These are phyloP conservation scores for Pammene fasciana DNA, from an alignment of 2,888 invertebrate species.

Conservation along the genomic window DNA sequence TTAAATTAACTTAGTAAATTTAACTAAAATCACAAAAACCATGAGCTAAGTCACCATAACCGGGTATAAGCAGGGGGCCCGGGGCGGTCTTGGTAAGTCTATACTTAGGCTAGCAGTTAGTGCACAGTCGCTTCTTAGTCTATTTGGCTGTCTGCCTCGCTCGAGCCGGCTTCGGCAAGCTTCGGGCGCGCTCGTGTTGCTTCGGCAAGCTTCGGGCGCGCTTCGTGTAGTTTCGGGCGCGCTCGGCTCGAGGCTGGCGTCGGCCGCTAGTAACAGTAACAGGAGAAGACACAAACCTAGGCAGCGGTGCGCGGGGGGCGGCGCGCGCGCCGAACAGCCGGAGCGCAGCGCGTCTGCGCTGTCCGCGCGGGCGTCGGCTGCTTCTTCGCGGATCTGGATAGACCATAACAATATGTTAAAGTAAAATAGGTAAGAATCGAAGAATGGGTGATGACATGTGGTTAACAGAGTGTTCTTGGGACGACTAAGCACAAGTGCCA, in stretches of 20 bases:
- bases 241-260: constrained; percentile 50
- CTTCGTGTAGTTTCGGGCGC: not conserved
- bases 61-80: constrained; percentile 66
- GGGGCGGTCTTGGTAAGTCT: constrained; percentile 61
- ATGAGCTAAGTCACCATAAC: constrained; percentile 52
- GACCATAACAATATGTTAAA: too few species aligned
- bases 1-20: constrained; percentile 61
- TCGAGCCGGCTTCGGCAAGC: not conserved
- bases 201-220: not conserved
- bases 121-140: constrained; percentile 69
- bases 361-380: constrained; percentile 49
- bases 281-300: constrained; percentile 81
- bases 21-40: constrained; percentile 77
- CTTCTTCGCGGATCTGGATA: constrained; percentile 68
- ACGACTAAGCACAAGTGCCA: too few species aligned
- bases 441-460: too few species aligned
- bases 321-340: constrained; percentile 68
- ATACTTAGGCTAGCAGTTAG: constrained; percentile 73
- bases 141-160: constrained; percentile 60
- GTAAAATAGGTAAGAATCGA: too few species aligned
- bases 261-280: constrained; percentile 66
- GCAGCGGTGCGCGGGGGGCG: constrained; percentile 71
- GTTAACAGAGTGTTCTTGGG: too few species aligned
- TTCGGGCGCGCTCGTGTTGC: not conserved
- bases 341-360: constrained; percentile 55